These are phyloP conservation scores for Esperia sulphurella DNA, from an alignment of 2,888 invertebrate genomes.

Conservation along the genomic window DNA sequence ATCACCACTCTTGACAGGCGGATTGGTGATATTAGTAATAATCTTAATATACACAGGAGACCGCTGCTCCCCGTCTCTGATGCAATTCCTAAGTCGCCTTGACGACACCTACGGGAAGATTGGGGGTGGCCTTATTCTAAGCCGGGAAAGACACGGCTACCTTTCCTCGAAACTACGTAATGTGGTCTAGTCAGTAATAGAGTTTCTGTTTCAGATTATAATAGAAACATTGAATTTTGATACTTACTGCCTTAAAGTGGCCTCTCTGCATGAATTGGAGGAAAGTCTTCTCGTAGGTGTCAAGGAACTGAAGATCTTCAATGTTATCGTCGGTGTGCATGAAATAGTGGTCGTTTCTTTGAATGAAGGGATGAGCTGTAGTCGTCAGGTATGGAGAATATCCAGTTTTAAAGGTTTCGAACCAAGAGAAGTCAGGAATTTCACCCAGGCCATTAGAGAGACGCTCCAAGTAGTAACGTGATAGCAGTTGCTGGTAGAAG, in stretches of 20 bases:
- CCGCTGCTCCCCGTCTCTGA: too few species aligned
- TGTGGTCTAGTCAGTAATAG: too few species aligned
- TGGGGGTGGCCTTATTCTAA: too few species aligned
- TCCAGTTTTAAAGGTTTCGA: constrained; percentile 72
- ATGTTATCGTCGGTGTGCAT: constrained; percentile 68
- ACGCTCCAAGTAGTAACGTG: constrained; percentile 85
- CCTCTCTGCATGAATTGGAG: constrained; percentile 73
- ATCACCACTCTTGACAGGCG: too few species aligned
- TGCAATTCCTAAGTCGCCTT: too few species aligned
- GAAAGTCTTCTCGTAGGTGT: constrained; percentile 77
- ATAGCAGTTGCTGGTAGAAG: constrained; percentile 82
- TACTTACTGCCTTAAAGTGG: constrained; percentile 80
- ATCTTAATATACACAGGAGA: too few species aligned
- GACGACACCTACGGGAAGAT: too few species aligned
- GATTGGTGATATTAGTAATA: too few species aligned
- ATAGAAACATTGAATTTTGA: constrained; percentile 18
- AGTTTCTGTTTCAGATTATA: neutral
- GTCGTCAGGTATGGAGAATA: constrained; percentile 39
- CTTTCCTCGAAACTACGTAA: too few species aligned
- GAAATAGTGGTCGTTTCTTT: constrained; percentile 80
- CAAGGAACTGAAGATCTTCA: constrained; percentile 75
- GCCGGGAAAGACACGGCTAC: too few species aligned
- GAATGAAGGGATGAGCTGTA: constrained; percentile 70
- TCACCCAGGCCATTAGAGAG: constrained; percentile 81
- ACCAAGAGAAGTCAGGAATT: constrained; percentile 81